Evolutionary conservation across 2,113 vertebrate species (phyloP).

Genomic region (Ramphastos sulfuratus): DNA sequence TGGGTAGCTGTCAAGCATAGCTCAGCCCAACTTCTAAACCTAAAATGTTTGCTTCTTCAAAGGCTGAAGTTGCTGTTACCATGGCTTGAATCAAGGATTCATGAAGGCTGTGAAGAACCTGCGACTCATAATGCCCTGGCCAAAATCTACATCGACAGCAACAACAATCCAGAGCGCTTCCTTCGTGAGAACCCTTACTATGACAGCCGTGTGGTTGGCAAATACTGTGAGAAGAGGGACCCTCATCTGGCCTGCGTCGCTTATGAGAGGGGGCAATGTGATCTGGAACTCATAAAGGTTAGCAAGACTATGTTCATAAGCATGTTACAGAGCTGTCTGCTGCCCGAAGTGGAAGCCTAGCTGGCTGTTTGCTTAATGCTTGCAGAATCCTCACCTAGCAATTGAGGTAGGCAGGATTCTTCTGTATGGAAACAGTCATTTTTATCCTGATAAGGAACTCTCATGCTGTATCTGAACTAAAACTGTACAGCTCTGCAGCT

Average conservation of each 20-base stretch:
- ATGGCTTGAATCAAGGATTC: conserved; percentile 90
- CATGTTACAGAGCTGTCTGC: not conserved
- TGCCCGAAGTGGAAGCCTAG: not conserved
- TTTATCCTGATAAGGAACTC: not conserved
- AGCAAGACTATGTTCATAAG: not conserved
- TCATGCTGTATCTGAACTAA: not conserved
- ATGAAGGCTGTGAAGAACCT: conserved; percentile 91
- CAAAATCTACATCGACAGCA: conserved; percentile 95
- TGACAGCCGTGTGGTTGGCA: conserved; percentile 87
- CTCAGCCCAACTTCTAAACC: not conserved
- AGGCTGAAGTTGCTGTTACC: conserved; percentile 90
- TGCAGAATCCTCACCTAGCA: not conserved
- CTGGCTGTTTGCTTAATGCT: not conserved
- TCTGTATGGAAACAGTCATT: not conserved
- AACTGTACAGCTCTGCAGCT: not conserved
- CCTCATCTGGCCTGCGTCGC: conserved; percentile 90
- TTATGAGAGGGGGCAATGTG: conserved; percentile 90
- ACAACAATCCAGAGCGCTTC: conserved; percentile 89
- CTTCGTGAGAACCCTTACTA: conserved; percentile 90
- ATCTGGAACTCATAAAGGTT: conserved; percentile 92
- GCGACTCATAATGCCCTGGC: conserved; percentile 91
- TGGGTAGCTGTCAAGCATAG: not conserved
- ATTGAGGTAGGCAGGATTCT: not conserved
- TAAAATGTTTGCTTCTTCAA: conserved; percentile 29
- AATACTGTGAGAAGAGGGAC: conserved; percentile 91